These are phyloP conservation scores for Rhyacichthys aspro DNA, from an alignment of 2,797 vertebrate genomes.

Conservation along the genomic window DNA sequence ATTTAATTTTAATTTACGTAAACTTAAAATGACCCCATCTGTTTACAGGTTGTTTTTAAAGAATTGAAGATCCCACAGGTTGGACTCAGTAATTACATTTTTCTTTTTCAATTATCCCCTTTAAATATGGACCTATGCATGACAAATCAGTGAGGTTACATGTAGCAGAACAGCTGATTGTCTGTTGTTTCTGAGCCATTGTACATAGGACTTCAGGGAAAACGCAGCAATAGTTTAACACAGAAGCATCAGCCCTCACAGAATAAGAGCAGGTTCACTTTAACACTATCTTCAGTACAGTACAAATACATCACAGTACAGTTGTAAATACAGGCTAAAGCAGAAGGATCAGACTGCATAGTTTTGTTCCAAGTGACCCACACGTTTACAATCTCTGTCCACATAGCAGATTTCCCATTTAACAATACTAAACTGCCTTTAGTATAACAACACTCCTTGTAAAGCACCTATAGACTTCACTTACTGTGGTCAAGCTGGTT, in stretches of 20 bases:
- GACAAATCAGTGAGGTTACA: too few relatives aligned
- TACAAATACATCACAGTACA: slow-evolving; percentile 48
- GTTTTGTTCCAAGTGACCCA: slow-evolving; percentile 33
- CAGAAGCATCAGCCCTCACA: slow-evolving; percentile 28
- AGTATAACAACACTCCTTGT: too few relatives aligned
- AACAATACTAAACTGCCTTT: neutral
- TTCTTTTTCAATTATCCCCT: too few relatives aligned
- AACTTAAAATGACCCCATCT: neutral
- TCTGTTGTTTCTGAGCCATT: neutral
- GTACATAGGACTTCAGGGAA: neutral
- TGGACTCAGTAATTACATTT: too few relatives aligned
- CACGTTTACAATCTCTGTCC: neutral
- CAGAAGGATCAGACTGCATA: slow-evolving; percentile 33
- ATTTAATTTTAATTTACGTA: too few relatives aligned
- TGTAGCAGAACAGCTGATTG: too few relatives aligned
- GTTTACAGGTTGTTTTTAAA: neutral
- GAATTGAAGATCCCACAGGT: neutral
- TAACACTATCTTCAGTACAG: slow-evolving; percentile 6
- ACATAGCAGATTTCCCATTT: neutral
- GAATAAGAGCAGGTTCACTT: slow-evolving; percentile 6
- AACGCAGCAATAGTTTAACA: neutral
- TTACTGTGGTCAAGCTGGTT: neutral
- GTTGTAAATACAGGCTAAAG: slow-evolving; percentile 28
- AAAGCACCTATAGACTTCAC: neutral
- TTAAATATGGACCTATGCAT: too few relatives aligned